Evolutionary conservation across 2,797 vertebrate species (phyloP).

Genomic region (Poeciliopsis gracilis): DNA sequence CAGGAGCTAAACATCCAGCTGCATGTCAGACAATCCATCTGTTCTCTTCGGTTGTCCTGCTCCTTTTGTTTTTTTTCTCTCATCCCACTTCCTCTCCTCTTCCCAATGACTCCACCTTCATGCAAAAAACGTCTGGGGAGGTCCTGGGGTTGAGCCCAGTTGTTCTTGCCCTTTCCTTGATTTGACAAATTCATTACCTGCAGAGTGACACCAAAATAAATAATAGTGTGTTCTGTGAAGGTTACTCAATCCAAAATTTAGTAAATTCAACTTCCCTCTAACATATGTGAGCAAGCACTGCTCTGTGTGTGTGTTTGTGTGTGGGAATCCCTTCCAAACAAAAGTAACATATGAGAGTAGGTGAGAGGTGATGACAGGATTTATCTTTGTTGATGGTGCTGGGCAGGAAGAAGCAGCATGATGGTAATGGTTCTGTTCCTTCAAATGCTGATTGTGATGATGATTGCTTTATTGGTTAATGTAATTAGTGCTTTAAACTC

Average conservation of each 20-base stretch:
- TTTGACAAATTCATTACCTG: slow-evolving; percentile 68
- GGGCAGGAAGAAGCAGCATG: slow-evolving; percentile 43
- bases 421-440: slow-evolving; percentile 14
- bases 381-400: slow-evolving; percentile 57
- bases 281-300: slow-evolving; percentile 75
- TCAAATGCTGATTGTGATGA: slow-evolving; percentile 21
- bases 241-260: slow-evolving; percentile 59
- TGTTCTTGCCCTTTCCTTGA: slow-evolving; percentile 43
- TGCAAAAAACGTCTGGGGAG: slow-evolving; percentile 57
- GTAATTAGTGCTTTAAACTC: slow-evolving; percentile 12
- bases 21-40: slow-evolving; percentile 67
- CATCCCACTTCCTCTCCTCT: slow-evolving; percentile 42
- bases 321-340: slow-evolving; percentile 27
- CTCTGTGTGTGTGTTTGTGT: slow-evolving; percentile 50
- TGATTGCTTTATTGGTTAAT: slow-evolving; percentile 45
- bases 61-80: slow-evolving; percentile 50
- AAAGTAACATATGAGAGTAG: slow-evolving; percentile 50
- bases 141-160: slow-evolving; percentile 45
- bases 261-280: slow-evolving; percentile 62
- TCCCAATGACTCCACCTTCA: slow-evolving; percentile 68
- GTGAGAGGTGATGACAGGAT: slow-evolving; percentile 55
- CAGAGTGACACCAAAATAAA: slow-evolving; percentile 71
- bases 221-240: slow-evolving; percentile 62
- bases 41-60: slow-evolving; percentile 54
- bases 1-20: slow-evolving; percentile 54